Evolutionary conservation across 2,113 vertebrate genomes (phyloP).

Genomic region (Heterocephalus glaber): DNA sequence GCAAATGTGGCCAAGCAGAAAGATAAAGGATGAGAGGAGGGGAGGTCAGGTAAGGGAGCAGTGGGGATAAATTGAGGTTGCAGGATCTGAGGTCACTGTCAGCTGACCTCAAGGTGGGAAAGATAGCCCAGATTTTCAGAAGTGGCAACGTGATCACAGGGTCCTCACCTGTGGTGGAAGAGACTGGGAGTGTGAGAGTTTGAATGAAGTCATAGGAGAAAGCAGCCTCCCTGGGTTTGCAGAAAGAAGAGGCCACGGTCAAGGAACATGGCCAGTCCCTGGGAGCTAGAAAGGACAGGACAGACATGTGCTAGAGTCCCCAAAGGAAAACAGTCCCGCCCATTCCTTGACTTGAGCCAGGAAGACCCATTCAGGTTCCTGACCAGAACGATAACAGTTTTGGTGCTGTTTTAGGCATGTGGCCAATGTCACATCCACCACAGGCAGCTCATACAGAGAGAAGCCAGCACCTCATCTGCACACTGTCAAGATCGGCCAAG

Average conservation of each 20-base stretch:
- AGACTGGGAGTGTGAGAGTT: background rate
- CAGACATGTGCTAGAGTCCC: background rate
- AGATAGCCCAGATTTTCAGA: accelerated
- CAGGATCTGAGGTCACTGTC: accelerated
- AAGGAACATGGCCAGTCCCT: background rate
- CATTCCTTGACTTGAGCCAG: background rate
- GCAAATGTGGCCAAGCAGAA: background rate
- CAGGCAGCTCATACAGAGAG: background rate
- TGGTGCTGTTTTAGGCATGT: accelerated
- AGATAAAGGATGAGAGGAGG: background rate
- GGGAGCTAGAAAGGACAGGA: no score
- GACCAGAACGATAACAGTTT: background rate
- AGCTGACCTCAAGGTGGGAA: background rate
- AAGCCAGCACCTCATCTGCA: background rate
- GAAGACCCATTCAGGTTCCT: background rate
- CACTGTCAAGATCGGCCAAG: background rate
- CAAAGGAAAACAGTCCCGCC: background rate
- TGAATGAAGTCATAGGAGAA: background rate
- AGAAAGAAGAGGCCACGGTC: background rate
- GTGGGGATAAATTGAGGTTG: background rate
- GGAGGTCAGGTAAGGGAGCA: accelerated
- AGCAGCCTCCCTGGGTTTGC: background rate
- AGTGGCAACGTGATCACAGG: background rate
- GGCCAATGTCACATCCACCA: accelerated
- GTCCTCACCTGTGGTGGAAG: no score